These are phyloP conservation scores for Chelonus insularis DNA, from an alignment of 1,140 invertebrate species.

Conservation along the genomic window DNA sequence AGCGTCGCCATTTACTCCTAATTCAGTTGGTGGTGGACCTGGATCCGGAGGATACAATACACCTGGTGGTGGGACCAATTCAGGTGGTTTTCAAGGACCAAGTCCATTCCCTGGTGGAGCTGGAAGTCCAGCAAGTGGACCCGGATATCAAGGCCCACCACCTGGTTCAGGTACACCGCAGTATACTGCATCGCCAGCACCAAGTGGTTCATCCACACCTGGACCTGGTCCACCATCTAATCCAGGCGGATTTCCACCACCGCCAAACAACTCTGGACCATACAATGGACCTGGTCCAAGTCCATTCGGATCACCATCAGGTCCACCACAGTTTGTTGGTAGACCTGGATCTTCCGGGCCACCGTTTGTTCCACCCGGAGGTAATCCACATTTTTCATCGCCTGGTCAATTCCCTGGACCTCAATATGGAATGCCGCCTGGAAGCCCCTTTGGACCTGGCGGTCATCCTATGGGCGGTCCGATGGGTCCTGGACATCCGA, in stretches of 20 bases:
- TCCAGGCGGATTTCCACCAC: slow-evolving; percentile 66
- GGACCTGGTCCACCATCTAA: slow-evolving; percentile 67
- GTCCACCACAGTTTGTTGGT: slow-evolving; percentile 66
- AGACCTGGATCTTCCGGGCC: slow-evolving; percentile 71
- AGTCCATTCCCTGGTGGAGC: slow-evolving; percentile 67
- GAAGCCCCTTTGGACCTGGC: slow-evolving; percentile 68
- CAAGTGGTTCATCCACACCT: slow-evolving; percentile 75
- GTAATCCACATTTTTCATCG: slow-evolving; percentile 69
- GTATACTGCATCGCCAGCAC: slow-evolving; percentile 75
- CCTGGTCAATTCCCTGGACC: slow-evolving; percentile 68
- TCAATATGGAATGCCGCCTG: slow-evolving; percentile 71
- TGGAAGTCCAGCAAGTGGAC: slow-evolving; percentile 66
- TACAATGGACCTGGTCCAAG: slow-evolving; percentile 68
- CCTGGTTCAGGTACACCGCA: slow-evolving; percentile 74
- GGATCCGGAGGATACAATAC: slow-evolving; percentile 58
- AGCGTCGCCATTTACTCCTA: slow-evolving; percentile 64
- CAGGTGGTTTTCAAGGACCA: slow-evolving; percentile 63
- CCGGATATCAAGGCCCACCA: slow-evolving; percentile 68
- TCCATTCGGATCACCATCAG: slow-evolving; percentile 69
- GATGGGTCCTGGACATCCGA: slow-evolving; percentile 65
- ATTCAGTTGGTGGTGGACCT: slow-evolving; percentile 57
- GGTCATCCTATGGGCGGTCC: slow-evolving; percentile 66
- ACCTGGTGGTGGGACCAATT: slow-evolving; percentile 62
- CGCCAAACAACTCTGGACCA: slow-evolving; percentile 65
- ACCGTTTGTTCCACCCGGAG: slow-evolving; percentile 66